Percentiles rank a stretch among this genome's conserved stretches.
These are phyloP conservation scores for Drosophila longiperda DNA, from an alignment of 2,888 invertebrate genomes.

Conservation along the genomic window DNA sequence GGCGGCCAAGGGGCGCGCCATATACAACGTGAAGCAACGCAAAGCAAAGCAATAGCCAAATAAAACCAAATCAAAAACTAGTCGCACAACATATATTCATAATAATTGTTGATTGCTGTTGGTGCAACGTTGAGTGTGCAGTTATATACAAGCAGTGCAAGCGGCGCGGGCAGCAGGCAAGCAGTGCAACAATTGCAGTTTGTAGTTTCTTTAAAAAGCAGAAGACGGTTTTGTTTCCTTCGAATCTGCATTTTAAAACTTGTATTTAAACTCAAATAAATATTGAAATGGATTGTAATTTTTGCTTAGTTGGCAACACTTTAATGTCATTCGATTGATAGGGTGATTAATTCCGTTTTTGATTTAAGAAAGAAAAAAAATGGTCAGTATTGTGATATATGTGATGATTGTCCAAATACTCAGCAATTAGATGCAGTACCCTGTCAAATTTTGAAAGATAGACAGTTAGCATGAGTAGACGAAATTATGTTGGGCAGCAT, in stretches of 20 bases:
- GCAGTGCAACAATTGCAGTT: slow-evolving; percentile 5
- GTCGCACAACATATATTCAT: slow-evolving; percentile 68
- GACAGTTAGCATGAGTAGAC: slow-evolving; percentile 16
- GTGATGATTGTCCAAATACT: slow-evolving; percentile 4
- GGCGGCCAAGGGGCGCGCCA: slow-evolving; percentile 34
- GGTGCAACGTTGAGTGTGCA: slow-evolving; percentile 25
- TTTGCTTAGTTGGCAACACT: not conserved
- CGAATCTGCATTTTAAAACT: not conserved
- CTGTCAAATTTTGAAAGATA: slow-evolving; percentile 27
- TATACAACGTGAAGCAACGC: slow-evolving; percentile 41
- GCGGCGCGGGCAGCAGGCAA: not conserved
- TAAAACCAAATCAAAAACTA: slow-evolving; percentile 52
- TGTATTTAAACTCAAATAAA: not conserved
- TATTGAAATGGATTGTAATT: no score
- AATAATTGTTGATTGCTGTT: slow-evolving; percentile 29
- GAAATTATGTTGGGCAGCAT: slow-evolving; percentile 18
- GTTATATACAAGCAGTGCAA: slow-evolving; percentile 2
- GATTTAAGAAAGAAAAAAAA: not conserved
- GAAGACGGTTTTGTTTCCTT: not conserved
- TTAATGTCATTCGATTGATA: not conserved
- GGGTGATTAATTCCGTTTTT: not conserved
- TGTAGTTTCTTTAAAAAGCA: not conserved
- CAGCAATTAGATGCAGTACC: slow-evolving; percentile 26
- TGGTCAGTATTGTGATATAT: slow-evolving; percentile 3
- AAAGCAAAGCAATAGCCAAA: slow-evolving; percentile 14